Conservation (phyloP, 1,140 invertebrate genomes). For the Bemisia tabaci region DNA sequence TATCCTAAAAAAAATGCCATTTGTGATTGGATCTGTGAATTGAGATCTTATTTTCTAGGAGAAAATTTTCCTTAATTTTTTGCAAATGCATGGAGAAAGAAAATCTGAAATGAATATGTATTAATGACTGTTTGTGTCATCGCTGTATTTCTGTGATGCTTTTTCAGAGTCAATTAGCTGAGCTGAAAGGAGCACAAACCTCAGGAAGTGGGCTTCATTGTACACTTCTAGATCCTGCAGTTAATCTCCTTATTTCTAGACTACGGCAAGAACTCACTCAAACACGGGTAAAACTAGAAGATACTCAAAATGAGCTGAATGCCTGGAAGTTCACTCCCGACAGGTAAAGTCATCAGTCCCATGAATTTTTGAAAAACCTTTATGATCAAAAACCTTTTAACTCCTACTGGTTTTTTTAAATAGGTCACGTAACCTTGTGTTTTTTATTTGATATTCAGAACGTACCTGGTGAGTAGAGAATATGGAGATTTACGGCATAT, state of each 20-base stretch:
- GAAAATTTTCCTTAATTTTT: too few species aligned
- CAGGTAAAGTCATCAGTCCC: constrained; percentile 49
- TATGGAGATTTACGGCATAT: too few species aligned
- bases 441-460: too few species aligned
- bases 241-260: constrained; percentile 85
- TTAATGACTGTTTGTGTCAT: neutral
- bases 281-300: constrained; percentile 81
- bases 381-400: too few species aligned
- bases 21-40: too few species aligned
- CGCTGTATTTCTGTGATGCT: constrained; percentile 1
- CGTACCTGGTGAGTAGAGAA: too few species aligned
- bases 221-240: constrained; percentile 83
- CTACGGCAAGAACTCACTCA: constrained; percentile 81
- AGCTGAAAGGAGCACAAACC: constrained; percentile 70
- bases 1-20: too few species aligned
- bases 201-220: constrained; percentile 51
- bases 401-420: too few species aligned
- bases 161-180: constrained; percentile 88
- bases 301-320: constrained; percentile 93
- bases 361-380: neutral
- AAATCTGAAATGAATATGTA: neutral
- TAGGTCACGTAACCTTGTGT: too few species aligned
- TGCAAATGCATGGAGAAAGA: too few species aligned
- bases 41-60: too few species aligned
- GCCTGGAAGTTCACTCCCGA: constrained; percentile 99